phyloP scores from a whole-genome alignment of 2,113 vertebrate genomes.

The Budorcas taxicolor region DNA sequence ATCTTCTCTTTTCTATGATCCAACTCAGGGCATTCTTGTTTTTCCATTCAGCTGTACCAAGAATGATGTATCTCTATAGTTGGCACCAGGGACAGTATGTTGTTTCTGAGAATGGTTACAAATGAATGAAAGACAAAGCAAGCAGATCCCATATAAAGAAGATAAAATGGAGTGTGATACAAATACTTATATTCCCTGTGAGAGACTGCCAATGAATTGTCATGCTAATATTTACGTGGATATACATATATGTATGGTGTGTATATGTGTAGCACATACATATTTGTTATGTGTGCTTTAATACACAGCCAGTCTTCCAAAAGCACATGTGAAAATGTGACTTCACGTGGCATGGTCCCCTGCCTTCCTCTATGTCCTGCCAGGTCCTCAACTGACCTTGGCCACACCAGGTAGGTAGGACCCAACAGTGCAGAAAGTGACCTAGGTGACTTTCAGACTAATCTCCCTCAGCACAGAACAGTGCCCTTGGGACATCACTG shows the following conservation, averaged over 20 bases:
- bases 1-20: neutral
- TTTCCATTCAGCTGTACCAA: neutral
- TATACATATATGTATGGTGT: neutral
- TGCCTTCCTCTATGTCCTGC: neutral
- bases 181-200: too few species aligned
- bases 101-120: neutral
- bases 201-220: too few species aligned
- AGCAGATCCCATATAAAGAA: neutral
- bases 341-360: neutral
- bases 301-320: neutral
- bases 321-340: neutral
- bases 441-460: neutral
- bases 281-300: neutral
- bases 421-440: neutral
- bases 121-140: neutral
- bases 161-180: too few species aligned
- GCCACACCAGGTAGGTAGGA: neutral
- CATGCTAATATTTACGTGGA: neutral
- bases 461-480: neutral
- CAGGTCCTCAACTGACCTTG: neutral
- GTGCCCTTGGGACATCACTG: neutral
- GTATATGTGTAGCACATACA: neutral
- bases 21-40: neutral
- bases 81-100: too few species aligned
- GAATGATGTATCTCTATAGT: neutral